Conservation (phyloP, 2,113 vertebrate species). For the Amazona vittata region DNA sequence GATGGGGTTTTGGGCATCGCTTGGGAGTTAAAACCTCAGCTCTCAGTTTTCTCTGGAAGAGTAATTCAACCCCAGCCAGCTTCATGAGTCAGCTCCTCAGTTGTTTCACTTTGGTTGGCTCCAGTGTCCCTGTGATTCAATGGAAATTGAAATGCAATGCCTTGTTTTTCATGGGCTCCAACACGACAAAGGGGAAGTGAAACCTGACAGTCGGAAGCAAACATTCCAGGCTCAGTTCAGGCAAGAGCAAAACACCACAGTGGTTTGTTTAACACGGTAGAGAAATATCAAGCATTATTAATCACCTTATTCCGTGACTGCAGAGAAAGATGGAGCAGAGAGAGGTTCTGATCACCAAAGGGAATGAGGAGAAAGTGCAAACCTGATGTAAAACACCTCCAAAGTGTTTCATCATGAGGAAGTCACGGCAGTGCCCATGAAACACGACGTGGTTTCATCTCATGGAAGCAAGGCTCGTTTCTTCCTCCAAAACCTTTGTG, state of each 20-base stretch:
- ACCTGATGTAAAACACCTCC: not conserved
- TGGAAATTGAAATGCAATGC: not conserved
- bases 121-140: not conserved
- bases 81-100: not conserved
- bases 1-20: fast-evolving
- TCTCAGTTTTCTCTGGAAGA: not conserved
- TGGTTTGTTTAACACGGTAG: not conserved
- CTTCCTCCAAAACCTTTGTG: not conserved
- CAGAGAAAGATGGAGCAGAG: not conserved
- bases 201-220: not conserved
- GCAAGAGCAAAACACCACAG: not conserved
- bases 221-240: not conserved
- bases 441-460: not conserved
- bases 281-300: not conserved
- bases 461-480: not conserved
- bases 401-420: not conserved
- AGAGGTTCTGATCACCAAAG: not conserved
- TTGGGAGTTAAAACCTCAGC: not conserved
- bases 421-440: not conserved
- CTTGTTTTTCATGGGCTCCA: not conserved
- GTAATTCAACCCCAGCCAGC: not conserved
- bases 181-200: not conserved
- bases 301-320: not conserved
- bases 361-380: not conserved
- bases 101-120: not conserved